These are phyloP conservation scores for Dryobota labecula DNA, from an alignment of 2,888 invertebrate species.

Conservation along the genomic window DNA sequence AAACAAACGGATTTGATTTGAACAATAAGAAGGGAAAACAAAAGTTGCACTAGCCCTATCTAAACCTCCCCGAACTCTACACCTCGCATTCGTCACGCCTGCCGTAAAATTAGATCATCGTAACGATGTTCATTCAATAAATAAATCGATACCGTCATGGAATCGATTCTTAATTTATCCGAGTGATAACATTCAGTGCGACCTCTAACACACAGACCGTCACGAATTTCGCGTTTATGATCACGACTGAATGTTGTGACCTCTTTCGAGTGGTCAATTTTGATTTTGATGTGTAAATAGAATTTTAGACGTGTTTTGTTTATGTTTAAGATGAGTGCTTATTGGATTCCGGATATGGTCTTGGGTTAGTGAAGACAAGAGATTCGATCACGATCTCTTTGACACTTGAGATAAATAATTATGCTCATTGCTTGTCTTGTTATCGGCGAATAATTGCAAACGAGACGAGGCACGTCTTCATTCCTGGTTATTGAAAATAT, in stretches of 20 bases:
- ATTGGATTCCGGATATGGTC: slow-evolving; percentile 17
- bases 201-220: slow-evolving; percentile 71
- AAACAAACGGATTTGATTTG: too few species aligned
- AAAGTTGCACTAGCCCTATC: too few species aligned
- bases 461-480: not conserved
- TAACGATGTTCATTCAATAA: slow-evolving; percentile 71
- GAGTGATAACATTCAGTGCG: slow-evolving; percentile 76
- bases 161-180: slow-evolving; percentile 79
- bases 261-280: slow-evolving; percentile 63
- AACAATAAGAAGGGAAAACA: too few species aligned
- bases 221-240: slow-evolving; percentile 71
- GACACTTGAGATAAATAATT: not conserved
- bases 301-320: slow-evolving; percentile 45
- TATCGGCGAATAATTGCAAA: not conserved
- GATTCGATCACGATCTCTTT: slow-evolving; percentile 20
- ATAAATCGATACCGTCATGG: slow-evolving; percentile 77
- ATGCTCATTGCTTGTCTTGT: not conserved
- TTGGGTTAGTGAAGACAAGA: not conserved
- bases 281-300: slow-evolving; percentile 60
- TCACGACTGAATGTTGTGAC: slow-evolving; percentile 71
- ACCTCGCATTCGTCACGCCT: slow-evolving; percentile 69
- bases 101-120: slow-evolving; percentile 84
- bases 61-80: slow-evolving; percentile 36
- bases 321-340: slow-evolving; percentile 36
- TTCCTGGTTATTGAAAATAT: not conserved